Conservation (phyloP, 2,113 vertebrate genomes). For the Pycnonotus jocosus region DNA sequence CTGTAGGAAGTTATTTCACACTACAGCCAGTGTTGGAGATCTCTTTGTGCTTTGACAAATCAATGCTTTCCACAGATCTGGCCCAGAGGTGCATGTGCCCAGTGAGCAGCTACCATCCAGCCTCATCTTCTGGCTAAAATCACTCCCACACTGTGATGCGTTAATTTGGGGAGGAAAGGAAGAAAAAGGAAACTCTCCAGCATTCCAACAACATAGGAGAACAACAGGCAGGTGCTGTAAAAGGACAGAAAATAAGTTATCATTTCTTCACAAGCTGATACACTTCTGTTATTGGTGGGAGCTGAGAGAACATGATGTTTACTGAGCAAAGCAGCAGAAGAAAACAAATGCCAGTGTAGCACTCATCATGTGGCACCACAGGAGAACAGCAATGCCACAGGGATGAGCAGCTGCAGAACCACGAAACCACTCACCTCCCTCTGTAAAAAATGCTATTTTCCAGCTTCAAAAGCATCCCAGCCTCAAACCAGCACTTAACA, state of each 20-base stretch:
- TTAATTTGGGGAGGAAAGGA: background rate
- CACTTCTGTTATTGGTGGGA: background rate
- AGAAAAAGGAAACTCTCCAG: background rate
- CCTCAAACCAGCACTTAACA: background rate
- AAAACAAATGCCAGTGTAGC: background rate
- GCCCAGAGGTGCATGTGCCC: background rate
- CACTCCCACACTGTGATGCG: background rate
- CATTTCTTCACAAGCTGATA: background rate
- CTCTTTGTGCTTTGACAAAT: background rate
- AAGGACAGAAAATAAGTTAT: background rate
- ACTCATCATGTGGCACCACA: background rate
- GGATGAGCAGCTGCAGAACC: background rate
- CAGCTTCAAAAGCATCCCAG: background rate
- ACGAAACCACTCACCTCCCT: background rate
- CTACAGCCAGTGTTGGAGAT: rapidly evolving
- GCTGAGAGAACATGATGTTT: background rate
- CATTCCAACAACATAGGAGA: background rate
- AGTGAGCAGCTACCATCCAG: background rate
- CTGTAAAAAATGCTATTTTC: background rate
- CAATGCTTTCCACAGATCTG: background rate
- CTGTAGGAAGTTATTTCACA: background rate
- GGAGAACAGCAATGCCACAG: background rate
- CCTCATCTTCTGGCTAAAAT: background rate
- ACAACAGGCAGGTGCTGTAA: background rate
- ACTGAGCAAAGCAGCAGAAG: background rate